Evolutionary conservation across 1,140 invertebrate species (phyloP).

Genomic region (Polyergus mexicanus): DNA sequence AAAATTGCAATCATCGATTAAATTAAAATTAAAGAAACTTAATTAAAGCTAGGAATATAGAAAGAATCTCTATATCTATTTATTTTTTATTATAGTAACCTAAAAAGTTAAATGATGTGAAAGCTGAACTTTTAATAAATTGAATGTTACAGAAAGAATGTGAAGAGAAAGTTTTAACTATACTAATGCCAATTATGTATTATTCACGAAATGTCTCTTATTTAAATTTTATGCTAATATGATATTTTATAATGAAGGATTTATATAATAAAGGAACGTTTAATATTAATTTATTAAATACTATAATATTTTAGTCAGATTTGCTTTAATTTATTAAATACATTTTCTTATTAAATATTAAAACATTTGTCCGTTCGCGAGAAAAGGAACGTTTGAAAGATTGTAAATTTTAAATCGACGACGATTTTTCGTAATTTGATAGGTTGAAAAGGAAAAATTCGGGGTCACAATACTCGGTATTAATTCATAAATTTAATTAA

Average conservation of each 20-base stretch:
- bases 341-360: neutral
- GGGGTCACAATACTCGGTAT: slow-evolving; percentile 32
- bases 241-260: neutral
- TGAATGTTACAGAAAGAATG: neutral
- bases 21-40: neutral
- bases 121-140: slow-evolving; percentile 2
- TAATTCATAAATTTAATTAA: slow-evolving; percentile 71
- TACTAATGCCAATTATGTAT: neutral
- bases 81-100: neutral
- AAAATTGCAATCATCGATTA: neutral
- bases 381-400: neutral
- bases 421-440: neutral
- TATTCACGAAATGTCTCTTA: slow-evolving; percentile 2
- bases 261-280: neutral
- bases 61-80: slow-evolving; percentile 8
- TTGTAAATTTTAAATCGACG: slow-evolving; percentile 15
- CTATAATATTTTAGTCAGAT: neutral
- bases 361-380: neutral
- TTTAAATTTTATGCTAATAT: neutral
- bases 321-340: neutral
- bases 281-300: neutral
- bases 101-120: slow-evolving; percentile 14
- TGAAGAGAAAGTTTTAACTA: slow-evolving; percentile 1
- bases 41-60: neutral
- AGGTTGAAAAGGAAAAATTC: neutral